Percentiles rank a stretch among this genome's conserved stretches.
Evolutionary conservation across 2,113 vertebrate genomes (phyloP).

Genomic region (Zonotrichia leucophrys): DNA sequence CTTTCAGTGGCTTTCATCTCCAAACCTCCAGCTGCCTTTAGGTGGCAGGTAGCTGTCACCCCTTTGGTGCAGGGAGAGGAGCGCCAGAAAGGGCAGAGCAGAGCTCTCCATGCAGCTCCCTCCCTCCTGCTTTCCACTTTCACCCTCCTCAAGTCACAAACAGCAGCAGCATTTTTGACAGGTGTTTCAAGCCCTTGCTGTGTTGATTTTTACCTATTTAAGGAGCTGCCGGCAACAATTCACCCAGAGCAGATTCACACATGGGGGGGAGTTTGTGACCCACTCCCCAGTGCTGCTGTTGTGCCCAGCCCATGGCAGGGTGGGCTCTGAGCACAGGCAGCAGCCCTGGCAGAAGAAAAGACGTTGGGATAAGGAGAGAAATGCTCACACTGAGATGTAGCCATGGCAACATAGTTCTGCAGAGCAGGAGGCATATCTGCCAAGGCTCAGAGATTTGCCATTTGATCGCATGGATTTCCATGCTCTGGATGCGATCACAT

Average conservation of each 20-base stretch:
- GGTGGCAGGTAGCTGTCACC: not conserved
- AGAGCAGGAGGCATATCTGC: constrained; percentile 67
- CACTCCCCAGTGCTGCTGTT: not conserved
- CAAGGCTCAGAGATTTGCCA: constrained; percentile 68
- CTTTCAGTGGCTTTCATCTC: not conserved
- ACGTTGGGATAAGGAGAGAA: constrained; percentile 35
- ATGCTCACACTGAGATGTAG: constrained; percentile 61
- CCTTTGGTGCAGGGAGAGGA: not conserved
- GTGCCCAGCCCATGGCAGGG: not conserved
- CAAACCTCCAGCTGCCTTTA: not conserved
- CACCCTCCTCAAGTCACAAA: not conserved
- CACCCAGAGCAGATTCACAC: not conserved
- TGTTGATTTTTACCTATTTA: not conserved
- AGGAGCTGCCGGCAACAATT: not conserved
- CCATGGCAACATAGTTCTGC: constrained; percentile 68
- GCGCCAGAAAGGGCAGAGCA: not conserved
- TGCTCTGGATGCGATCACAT: constrained; percentile 63
- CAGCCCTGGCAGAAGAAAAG: constrained; percentile 37
- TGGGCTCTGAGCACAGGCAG: constrained; percentile 18
- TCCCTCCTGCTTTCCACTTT: not conserved
- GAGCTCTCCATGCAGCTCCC: not conserved
- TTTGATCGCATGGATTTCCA: constrained; percentile 65
- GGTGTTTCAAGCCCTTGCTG: constrained; percentile 4
- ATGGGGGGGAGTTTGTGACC: not conserved
- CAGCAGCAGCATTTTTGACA: not conserved